Evolutionary conservation across 2,797 vertebrate species (phyloP), one percentile per base, ranked within the genome.

Genomic region (Pangasius djambal): DNA sequence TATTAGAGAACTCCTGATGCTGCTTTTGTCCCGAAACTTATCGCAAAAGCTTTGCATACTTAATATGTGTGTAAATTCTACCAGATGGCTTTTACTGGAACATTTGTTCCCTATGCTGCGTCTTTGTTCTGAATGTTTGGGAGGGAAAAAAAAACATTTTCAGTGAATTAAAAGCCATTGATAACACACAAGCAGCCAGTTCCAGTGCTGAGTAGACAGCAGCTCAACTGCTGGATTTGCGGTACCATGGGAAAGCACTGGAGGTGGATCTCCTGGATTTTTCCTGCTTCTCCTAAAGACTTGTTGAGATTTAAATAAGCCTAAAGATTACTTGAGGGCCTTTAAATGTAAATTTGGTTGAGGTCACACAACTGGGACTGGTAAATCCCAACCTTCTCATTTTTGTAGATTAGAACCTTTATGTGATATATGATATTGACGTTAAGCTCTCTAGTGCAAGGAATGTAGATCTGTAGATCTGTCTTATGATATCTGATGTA

Each of bases 291-390:
- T 84, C 20, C 44, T 37, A 92, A 91, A 95, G 94, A 95, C 95
- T 96, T 94, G 94, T 94, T 95, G 94, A 95, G 95, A 96, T 96
- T 96, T 95, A 94, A 96, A 96, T 96, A 96, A 96, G 92, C 94
- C 93, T 93, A 93, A 94, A 95, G 95, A 96, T 96, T 95, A 95
- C 96, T 96, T 94, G 92, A 95, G 93, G 95, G 95, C 93, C 94
- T 96, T 95, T 95, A 95, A 96, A 96, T 96, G 95, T 94, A 96
- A 96, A 96, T 96, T 92, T 88, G 89, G 91, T 92, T 90, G 93
- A 93, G 92, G 92, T 92, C 93, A 93, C 91, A 95, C 95, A 95
- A 94, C 94, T 91, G 91, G 91, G 94, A 92, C 94, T 96, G 94
- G 95, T 89, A 95, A 96, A 94, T 94, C 94, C 91, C 89, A 88